Conservation (phyloP, 2,113 vertebrate species). For the Malurus alboscapulatus region DNA sequence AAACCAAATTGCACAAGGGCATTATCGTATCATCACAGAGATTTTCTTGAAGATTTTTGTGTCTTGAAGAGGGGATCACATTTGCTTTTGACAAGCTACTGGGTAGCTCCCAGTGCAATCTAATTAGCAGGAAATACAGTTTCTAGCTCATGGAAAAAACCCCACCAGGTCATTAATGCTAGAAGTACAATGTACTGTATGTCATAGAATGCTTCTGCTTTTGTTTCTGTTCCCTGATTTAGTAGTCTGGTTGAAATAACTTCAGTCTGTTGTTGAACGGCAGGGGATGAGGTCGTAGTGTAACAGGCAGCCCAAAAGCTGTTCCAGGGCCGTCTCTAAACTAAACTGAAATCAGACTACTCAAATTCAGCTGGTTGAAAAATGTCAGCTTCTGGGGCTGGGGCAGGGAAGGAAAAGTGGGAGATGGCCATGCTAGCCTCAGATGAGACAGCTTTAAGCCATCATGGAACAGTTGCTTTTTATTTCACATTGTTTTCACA, state of each 20-base stretch:
- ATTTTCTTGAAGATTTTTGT: not conserved
- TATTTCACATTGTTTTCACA: fast-evolving
- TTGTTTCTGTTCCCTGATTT: not conserved
- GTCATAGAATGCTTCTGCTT: not conserved
- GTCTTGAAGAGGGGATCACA: not conserved
- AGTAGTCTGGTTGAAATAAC: not conserved
- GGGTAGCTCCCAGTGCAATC: not conserved
- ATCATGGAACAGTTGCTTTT: not conserved
- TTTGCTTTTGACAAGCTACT: not conserved
- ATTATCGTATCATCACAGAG: not conserved
- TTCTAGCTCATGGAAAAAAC: not conserved
- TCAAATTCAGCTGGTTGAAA: not conserved
- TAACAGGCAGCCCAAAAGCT: not conserved
- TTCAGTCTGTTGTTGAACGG: not conserved
- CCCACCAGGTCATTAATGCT: not conserved
- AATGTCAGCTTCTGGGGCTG: not conserved
- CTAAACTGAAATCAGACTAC: not conserved
- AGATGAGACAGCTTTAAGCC: not conserved
- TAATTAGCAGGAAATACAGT: not conserved
- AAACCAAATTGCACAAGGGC: not conserved
- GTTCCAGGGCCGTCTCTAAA: not conserved
- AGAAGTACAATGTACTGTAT: not conserved
- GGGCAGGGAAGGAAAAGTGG: not conserved
- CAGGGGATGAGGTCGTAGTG: not conserved
- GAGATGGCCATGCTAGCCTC: not conserved